phyloP scores from a whole-genome alignment of 1,140 invertebrate species.

The Zophobas atratus region DNA sequence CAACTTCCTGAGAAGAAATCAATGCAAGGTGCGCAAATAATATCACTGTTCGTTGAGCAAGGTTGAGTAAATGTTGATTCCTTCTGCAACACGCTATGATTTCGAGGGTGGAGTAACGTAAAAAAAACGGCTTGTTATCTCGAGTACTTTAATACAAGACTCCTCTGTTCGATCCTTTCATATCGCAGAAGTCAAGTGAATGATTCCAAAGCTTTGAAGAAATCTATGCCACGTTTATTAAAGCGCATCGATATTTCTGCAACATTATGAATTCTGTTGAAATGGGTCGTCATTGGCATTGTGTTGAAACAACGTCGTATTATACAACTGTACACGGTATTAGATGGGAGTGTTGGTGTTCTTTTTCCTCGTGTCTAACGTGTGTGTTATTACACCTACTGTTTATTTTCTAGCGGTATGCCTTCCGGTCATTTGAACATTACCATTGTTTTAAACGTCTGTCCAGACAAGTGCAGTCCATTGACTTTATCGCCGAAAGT shows the following conservation, averaged over 20 bases:
- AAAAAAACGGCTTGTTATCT: no score
- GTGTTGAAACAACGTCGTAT: constrained; percentile 5
- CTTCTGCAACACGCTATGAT: constrained; percentile 2
- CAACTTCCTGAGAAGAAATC: no score
- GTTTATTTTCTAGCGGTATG: constrained; percentile 31
- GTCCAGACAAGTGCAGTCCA: constrained; percentile 23
- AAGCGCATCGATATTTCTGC: constrained; percentile 16
- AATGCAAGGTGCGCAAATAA: no score
- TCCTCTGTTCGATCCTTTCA: background rate
- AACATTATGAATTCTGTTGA: constrained; percentile 16
- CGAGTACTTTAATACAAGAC: background rate
- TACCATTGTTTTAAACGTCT: constrained; percentile 29
- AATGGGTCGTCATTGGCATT: constrained; percentile 5
- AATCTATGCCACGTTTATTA: constrained; percentile 23
- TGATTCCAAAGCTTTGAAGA: constrained; percentile 6
- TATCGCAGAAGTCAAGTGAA: background rate
- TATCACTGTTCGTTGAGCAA: no score
- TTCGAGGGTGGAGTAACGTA: background rate
- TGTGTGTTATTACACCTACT: constrained; percentile 30
- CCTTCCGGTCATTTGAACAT: constrained; percentile 37
- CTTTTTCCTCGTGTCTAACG: constrained; percentile 9
- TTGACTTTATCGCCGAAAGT: constrained; percentile 10
- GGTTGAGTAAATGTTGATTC: constrained; percentile 1
- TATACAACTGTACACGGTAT: constrained; percentile 2
- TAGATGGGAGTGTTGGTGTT: constrained; percentile 6